A percentile compares a stretch with the other conserved stretches of the same genome.
phyloP scores from a whole-genome alignment of 2,113 vertebrate genomes.

The Pseudois nayaur region DNA sequence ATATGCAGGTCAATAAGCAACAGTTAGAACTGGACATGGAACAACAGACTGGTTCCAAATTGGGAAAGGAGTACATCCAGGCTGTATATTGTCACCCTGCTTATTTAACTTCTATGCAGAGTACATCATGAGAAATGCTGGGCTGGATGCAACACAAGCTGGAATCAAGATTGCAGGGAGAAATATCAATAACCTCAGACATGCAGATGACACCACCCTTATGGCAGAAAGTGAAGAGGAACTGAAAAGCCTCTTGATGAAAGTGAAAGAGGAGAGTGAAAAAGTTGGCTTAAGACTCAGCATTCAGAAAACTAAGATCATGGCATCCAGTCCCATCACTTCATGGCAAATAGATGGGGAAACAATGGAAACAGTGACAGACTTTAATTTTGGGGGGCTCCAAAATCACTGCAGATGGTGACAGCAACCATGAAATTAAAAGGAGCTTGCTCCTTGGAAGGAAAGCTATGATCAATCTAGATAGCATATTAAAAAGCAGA shows the following conservation, averaged over 20 bases:
- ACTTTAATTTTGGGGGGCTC: background rate
- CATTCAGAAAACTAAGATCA: background rate
- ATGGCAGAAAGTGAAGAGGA: too few relatives aligned
- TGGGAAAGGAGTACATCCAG: background rate
- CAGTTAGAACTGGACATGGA: background rate
- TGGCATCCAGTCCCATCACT: background rate
- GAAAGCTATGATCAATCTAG: background rate
- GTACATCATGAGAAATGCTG: background rate
- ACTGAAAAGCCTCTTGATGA: too few relatives aligned
- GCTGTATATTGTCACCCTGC: background rate
- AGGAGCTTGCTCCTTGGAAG: background rate
- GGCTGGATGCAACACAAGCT: background rate
- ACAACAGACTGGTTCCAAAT: background rate
- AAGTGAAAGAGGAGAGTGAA: background rate
- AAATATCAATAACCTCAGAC: background rate
- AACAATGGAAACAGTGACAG: background rate
- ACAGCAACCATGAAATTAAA: background rate
- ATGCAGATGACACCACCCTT: background rate
- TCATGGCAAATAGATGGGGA: background rate
- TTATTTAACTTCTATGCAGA: background rate
- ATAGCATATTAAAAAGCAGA: background rate
- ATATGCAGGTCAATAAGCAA: background rate
- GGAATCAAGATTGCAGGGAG: background rate
- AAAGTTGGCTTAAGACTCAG: background rate
- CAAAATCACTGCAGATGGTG: background rate